These are phyloP conservation scores for Limosa lapponica DNA, from an alignment of 2,797 vertebrate genomes.

Conservation along the genomic window DNA sequence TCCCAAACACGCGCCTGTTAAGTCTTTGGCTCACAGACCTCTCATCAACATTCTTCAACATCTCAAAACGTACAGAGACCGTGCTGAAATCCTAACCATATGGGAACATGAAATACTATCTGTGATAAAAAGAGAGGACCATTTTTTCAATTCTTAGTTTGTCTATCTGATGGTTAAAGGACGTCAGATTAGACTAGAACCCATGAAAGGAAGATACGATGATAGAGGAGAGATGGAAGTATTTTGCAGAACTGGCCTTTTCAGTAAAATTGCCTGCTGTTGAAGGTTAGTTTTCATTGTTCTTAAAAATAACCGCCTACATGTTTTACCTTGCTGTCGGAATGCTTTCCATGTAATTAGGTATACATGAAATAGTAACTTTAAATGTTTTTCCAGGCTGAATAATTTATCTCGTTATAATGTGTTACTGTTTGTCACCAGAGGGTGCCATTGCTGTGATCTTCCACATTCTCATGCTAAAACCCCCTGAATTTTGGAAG, in stretches of 20 bases:
- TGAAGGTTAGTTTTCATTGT: background rate
- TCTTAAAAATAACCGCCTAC: background rate
- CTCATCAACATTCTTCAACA: background rate
- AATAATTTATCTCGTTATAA: background rate
- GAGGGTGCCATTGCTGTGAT: constrained; percentile 44
- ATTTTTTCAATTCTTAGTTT: background rate
- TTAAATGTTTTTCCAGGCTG: background rate
- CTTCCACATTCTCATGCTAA: background rate
- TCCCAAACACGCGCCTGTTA: background rate
- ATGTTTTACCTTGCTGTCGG: background rate
- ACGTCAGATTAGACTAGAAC: background rate
- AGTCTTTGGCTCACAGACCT: background rate
- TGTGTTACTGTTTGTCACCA: constrained; percentile 21
- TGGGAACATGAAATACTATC: background rate
- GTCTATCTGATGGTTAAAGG: background rate
- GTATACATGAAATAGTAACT: background rate
- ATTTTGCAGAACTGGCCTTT: background rate
- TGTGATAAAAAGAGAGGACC: background rate
- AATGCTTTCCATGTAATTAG: background rate
- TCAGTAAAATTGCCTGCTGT: background rate
- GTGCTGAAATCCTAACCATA: background rate
- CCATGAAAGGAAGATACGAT: background rate
- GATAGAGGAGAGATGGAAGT: background rate
- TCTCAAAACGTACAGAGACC: background rate
- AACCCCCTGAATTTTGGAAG: background rate